Evolutionary conservation across 2,113 vertebrate species (phyloP).

Genomic region (Peromyscus californicus): DNA sequence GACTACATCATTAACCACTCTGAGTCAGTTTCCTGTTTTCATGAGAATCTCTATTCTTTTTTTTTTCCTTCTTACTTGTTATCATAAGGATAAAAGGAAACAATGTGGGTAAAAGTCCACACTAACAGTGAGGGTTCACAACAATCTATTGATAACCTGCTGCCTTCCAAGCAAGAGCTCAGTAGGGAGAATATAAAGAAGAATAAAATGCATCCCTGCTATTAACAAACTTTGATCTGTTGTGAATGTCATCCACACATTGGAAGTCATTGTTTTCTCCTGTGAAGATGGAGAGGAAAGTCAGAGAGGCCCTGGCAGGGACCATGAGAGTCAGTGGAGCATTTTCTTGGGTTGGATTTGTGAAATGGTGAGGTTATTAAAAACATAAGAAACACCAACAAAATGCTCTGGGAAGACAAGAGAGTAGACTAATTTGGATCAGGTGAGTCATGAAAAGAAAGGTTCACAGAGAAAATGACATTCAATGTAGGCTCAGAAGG

Average conservation of each 20-base stretch:
- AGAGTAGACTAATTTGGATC: neutral
- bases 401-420: neutral
- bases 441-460: neutral
- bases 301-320: neutral
- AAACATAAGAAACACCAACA: constrained; percentile 28
- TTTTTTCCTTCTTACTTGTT: neutral
- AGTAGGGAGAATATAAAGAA: constrained; percentile 24
- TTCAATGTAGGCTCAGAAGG: neutral
- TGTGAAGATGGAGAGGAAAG: neutral
- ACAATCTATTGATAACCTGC: neutral
- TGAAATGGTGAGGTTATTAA: constrained; percentile 4
- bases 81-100: constrained; percentile 54
- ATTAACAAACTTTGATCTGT: neutral
- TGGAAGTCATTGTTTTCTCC: constrained; percentile 7
- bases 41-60: neutral
- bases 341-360: constrained; percentile 50
- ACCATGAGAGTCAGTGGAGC: neutral
- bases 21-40: constrained; percentile 4
- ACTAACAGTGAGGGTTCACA: constrained; percentile 12
- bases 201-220: neutral
- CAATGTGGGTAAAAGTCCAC: neutral
- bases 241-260: constrained; percentile 40
- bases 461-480: neutral
- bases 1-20: neutral
- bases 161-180: neutral